A percentile compares a stretch with the other conserved stretches of the same genome.
Conservation (phyloP, 2,888 invertebrate species). For the Limenitis camilla region DNA sequence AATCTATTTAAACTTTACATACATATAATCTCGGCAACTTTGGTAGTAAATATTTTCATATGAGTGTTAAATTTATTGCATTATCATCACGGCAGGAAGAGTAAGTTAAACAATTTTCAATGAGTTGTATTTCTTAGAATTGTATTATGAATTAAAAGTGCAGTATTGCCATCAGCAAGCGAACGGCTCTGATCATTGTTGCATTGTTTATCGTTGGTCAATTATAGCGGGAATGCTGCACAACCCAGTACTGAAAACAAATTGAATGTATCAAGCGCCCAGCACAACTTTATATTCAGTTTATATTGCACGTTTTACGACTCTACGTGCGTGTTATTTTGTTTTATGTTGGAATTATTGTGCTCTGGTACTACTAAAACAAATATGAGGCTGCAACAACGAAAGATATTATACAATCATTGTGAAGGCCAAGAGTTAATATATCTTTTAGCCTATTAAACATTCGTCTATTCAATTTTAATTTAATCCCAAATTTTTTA, state of each 20-base stretch:
- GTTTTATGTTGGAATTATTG: conserved; percentile 46
- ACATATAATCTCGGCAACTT: too few relatives aligned
- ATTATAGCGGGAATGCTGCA: conserved; percentile 40
- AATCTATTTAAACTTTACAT: too few relatives aligned
- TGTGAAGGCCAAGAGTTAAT: conserved; percentile 19
- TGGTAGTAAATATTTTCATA: too few relatives aligned
- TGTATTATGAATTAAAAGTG: conserved; percentile 1
- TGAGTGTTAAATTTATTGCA: not conserved
- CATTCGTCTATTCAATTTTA: conserved; percentile 8
- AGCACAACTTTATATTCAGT: conserved; percentile 43
- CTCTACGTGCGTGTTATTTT: conserved; percentile 50
- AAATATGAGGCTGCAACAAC: conserved; percentile 20
- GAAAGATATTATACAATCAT: conserved; percentile 22
- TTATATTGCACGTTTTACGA: conserved; percentile 49
- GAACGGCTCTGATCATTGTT: conserved; percentile 41
- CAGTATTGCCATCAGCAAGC: conserved; percentile 9
- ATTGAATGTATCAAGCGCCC: conserved; percentile 56
- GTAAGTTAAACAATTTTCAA: conserved; percentile 4
- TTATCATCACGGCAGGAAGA: not conserved
- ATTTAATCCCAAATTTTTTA: not conserved
- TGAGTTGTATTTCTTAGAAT: conserved; percentile 12
- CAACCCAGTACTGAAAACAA: conserved; percentile 46
- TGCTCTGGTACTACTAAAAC: conserved; percentile 26
- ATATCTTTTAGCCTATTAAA: conserved; percentile 1
- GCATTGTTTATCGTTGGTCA: conserved; percentile 51